phyloP scores from a whole-genome alignment of 2,113 vertebrate genomes.

The Elephas maximus region DNA sequence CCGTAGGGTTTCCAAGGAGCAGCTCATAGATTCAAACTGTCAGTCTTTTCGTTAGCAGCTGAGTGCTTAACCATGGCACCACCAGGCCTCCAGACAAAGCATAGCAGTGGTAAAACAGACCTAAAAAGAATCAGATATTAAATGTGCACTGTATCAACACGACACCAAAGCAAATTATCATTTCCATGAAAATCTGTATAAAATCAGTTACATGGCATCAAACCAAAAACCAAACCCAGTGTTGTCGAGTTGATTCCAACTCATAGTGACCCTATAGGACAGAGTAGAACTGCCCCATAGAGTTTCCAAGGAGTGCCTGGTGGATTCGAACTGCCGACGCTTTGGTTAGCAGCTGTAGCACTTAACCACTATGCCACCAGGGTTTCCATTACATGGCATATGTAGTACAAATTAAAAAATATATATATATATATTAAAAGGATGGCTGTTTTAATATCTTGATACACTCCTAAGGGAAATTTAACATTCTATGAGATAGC shows the following conservation, averaged over 20 bases:
- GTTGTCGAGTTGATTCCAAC: too few species aligned
- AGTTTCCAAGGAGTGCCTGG: too few species aligned
- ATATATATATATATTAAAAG: not conserved
- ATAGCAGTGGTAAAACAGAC: not conserved
- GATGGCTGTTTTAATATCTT: conserved; percentile 63
- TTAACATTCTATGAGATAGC: not conserved
- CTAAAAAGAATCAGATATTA: not conserved
- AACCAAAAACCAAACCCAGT: too few species aligned
- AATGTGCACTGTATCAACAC: not conserved
- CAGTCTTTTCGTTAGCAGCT: too few species aligned
- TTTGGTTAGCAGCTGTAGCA: too few species aligned
- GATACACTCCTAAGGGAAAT: conserved; percentile 61
- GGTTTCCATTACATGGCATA: not conserved
- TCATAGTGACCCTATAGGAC: too few species aligned
- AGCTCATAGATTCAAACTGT: too few species aligned
- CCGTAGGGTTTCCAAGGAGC: too few species aligned
- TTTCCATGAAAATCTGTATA: conserved; percentile 4
- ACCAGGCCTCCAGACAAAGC: not conserved
- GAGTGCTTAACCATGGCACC: too few species aligned
- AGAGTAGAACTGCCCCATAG: too few species aligned
- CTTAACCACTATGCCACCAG: too few species aligned
- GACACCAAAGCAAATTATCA: conserved; percentile 13
- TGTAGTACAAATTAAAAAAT: not conserved
- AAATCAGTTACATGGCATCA: conserved; percentile 31
- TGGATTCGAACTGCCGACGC: too few species aligned